Base-by-base conservation (phyloP, 2,113 vertebrate genomes). In the Salvelinus fontinalis region DNA sequence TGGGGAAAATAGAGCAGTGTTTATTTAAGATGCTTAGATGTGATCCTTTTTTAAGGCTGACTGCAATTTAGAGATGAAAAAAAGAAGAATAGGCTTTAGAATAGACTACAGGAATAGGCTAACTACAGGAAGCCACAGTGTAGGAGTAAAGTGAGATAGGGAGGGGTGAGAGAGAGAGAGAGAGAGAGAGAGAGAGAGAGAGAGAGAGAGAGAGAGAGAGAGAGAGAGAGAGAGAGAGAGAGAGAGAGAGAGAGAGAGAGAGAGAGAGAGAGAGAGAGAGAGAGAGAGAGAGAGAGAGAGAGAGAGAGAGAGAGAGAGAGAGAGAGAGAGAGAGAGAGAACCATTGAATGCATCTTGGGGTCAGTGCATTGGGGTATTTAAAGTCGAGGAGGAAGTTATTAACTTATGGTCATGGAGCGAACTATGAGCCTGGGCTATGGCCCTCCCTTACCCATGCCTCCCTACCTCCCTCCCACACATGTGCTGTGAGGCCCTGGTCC, bases 21-120 rank as follows among this genome's bases (percentile, higher is more conserved):
- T 84, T 86, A 81, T 85, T 87, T 90, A 79, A 86, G 79, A 82
- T 83, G 78, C 27, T 70, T 62, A 76, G 65, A 82, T 80, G 77
- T 68, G 73, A 79, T 73, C 66, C 60, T 74, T 66, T 84, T 74
- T 85, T 79, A 71, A 80, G 31, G 24, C 78, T 62, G 75, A 76
- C 69, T 73, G 24, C 78, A 82, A 78, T 60, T 66, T 60, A 76
- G 34, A 20, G 24, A 18, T 73, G 57, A 68, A 51, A 31, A 75
- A 74, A 22, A 86, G 79, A 68, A 74, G 62, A 60, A 74, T 79
- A 80, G 78, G 85, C 85, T 83, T 79, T 74, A 31, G 48, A 62
- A 74, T 81, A 80, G 76, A 48, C 75, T 74, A 77, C 70, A 74
- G 80, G 65, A 62, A 65, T 72, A 67, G 60, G 9, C 51, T 44